phyloP scores from a whole-genome alignment of 2,113 vertebrate genomes.

The Rousettus leschenaultii region DNA sequence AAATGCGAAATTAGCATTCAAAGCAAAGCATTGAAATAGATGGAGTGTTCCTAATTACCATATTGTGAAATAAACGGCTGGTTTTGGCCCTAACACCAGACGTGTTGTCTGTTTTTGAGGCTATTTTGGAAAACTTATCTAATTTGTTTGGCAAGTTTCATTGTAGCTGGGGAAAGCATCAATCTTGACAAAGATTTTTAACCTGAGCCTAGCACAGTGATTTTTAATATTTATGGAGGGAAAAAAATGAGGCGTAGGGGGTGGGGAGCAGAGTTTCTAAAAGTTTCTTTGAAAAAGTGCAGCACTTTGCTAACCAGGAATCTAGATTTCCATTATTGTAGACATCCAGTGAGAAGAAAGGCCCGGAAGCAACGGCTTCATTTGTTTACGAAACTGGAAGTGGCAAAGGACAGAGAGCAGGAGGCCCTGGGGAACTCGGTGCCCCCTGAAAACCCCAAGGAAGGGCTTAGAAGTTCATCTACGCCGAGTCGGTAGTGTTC shows the following conservation, averaged over 20 bases:
- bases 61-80: conserved; percentile 60
- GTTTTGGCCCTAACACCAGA: conserved; percentile 24
- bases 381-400: not conserved
- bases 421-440: not conserved
- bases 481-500: not conserved
- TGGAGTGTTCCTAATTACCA: conserved; percentile 40
- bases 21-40: conserved; percentile 12
- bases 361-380: not conserved
- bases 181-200: not conserved
- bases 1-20: conserved; percentile 35
- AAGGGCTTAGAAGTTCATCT: conserved; percentile 28
- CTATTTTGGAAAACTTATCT: conserved; percentile 60
- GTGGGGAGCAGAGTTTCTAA: not conserved
- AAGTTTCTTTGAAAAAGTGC: conserved; percentile 36
- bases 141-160: conserved; percentile 44
- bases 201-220: not conserved
- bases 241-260: accelerated
- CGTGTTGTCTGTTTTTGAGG: conserved; percentile 52
- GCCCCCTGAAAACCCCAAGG: not conserved
- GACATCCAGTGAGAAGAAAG: conserved; percentile 13
- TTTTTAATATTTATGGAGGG: not conserved
- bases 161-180: conserved; percentile 3
- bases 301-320: not conserved
- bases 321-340: conserved; percentile 47
- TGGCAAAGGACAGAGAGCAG: not conserved